Conservation (phyloP, 2,113 vertebrate genomes). For the Serilophus lunatus region DNA sequence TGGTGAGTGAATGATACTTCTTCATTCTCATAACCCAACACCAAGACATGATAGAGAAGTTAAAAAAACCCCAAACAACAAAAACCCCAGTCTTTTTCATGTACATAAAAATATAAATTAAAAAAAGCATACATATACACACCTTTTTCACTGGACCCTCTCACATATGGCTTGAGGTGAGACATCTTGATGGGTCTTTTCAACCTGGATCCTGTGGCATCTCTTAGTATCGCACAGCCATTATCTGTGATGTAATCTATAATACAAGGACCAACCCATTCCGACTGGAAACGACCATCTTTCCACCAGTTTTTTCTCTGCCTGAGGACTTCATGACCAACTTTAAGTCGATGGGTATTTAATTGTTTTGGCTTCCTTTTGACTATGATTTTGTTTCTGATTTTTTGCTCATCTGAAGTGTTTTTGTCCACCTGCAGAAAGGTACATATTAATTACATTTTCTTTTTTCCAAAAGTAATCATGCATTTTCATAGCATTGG, state of each 20-base stretch:
- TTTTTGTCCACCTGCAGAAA: conserved; percentile 45
- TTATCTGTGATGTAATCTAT: conserved; percentile 75
- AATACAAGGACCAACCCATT: conserved; percentile 76
- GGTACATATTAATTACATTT: neutral
- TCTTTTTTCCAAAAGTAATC: neutral
- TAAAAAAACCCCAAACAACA: neutral
- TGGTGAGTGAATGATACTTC: neutral
- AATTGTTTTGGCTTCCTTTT: conserved; percentile 69
- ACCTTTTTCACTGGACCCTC: conserved; percentile 63
- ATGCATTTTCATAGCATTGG: neutral
- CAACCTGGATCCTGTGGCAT: conserved; percentile 60
- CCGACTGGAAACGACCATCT: conserved; percentile 70
- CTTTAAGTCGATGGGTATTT: conserved; percentile 70
- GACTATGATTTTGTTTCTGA: conserved; percentile 38
- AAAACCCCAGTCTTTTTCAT: neutral
- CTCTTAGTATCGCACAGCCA: conserved; percentile 71
- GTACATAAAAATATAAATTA: neutral
- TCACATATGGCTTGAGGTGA: conserved; percentile 72
- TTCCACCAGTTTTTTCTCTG: conserved; percentile 78
- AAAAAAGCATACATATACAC: neutral
- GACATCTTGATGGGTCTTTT: conserved; percentile 78
- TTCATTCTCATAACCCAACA: neutral
- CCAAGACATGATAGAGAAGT: neutral
- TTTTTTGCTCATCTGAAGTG: conserved; percentile 17
- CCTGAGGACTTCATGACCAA: conserved; percentile 76